Conservation (phyloP, 2,113 vertebrate genomes). For the Baryphthengus martii region DNA sequence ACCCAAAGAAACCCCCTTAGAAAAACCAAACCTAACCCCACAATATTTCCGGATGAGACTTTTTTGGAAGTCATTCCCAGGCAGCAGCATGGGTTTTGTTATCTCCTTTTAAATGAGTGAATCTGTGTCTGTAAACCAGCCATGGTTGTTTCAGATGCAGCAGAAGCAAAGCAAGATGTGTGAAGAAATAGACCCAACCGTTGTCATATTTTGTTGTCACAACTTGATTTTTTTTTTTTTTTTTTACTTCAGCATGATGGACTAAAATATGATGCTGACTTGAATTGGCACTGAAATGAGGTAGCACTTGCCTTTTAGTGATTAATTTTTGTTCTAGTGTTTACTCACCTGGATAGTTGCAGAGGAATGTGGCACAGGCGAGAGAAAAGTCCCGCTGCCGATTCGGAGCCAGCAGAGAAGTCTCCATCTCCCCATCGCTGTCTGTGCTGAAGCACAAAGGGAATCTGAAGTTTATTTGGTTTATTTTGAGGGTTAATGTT, state of each 20-base stretch:
- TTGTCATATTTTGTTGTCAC: not conserved
- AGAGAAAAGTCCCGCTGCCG: not conserved
- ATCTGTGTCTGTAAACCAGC: not conserved
- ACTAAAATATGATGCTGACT: not conserved
- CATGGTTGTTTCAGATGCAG: not conserved
- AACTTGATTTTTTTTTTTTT: not conserved
- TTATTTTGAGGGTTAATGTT: not conserved
- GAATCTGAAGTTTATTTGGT: not conserved
- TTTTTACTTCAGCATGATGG: not conserved
- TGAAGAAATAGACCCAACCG: not conserved
- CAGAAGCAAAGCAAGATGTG: not conserved
- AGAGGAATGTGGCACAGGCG: not conserved
- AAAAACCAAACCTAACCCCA: not conserved
- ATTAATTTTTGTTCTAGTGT: not conserved
- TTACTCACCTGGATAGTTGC: not conserved
- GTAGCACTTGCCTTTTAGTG: not conserved
- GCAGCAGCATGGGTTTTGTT: not conserved
- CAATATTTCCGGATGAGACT: not conserved
- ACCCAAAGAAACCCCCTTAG: not conserved
- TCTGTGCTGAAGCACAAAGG: not conserved
- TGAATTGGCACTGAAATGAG: not conserved
- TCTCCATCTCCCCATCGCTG: not conserved
- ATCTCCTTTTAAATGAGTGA: not conserved
- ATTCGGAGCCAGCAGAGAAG: not conserved
- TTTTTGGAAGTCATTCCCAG: not conserved